Percentiles rank a stretch among this genome's conserved stretches.
Evolutionary conservation across 2,888 invertebrate species (phyloP).

Genomic region (Panzeria rudis): DNA sequence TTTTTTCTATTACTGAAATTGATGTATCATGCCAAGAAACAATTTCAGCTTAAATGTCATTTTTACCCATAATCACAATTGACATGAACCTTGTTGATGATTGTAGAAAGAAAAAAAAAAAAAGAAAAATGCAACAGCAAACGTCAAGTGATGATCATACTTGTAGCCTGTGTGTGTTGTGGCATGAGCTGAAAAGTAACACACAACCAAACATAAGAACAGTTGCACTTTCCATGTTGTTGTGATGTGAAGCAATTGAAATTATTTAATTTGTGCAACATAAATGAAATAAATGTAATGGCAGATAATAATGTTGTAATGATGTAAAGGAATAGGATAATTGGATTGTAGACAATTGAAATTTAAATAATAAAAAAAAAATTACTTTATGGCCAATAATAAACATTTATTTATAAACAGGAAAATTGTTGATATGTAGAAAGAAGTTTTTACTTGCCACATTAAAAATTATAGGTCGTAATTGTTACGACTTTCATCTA

Average conservation of each 20-base stretch:
- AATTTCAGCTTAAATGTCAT: slow-evolving; percentile 79
- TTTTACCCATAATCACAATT: slow-evolving; percentile 73
- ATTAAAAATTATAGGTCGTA: too few species aligned
- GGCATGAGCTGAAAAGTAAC: slow-evolving; percentile 8
- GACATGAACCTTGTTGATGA: slow-evolving; percentile 74
- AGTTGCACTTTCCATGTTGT: slow-evolving; percentile 14
- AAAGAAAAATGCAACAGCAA: not conserved
- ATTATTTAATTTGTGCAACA: slow-evolving; percentile 69
- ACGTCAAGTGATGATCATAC: slow-evolving; percentile 37
- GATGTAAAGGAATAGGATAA: slow-evolving; percentile 47
- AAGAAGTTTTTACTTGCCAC: too few species aligned
- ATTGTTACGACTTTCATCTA: too few species aligned
- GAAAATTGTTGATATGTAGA: too few species aligned
- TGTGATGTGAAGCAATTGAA: slow-evolving; percentile 57
- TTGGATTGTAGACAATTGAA: slow-evolving; percentile 62
- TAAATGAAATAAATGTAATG: slow-evolving; percentile 64
- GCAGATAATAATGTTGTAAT: slow-evolving; percentile 62
- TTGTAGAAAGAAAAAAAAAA: slow-evolving; percentile 13
- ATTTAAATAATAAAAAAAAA: slow-evolving; percentile 1
- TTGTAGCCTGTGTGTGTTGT: not conserved
- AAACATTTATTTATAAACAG: too few species aligned
- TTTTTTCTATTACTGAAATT: slow-evolving; percentile 76
- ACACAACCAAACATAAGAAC: not conserved
- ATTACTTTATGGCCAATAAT: not conserved
- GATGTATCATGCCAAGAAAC: slow-evolving; percentile 83